Evolutionary conservation across 2,113 vertebrate species (phyloP).

Genomic region (Ammodytes dubius): DNA sequence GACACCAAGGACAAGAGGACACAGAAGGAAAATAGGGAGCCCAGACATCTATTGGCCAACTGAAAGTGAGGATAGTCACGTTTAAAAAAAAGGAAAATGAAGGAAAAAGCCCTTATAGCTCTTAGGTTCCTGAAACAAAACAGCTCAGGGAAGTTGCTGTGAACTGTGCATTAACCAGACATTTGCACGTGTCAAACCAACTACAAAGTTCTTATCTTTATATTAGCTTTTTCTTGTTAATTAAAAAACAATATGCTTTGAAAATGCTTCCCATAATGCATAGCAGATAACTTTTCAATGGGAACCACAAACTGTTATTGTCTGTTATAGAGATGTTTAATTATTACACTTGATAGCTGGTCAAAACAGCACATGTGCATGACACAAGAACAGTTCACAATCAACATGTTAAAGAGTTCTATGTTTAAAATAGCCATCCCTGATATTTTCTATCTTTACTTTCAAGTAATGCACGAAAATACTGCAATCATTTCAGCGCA

Average conservation of each 20-base stretch:
- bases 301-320: background rate
- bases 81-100: slow-evolving; percentile 7
- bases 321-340: background rate
- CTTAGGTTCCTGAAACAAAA: background rate
- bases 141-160: background rate
- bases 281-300: too few species aligned
- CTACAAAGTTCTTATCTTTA: background rate
- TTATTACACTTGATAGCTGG: background rate
- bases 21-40: background rate
- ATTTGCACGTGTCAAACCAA: background rate
- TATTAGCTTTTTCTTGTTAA: background rate
- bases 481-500: background rate
- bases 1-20: slow-evolving; percentile 33
- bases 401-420: background rate
- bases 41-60: background rate
- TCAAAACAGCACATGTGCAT: slow-evolving; percentile 1
- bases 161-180: background rate
- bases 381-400: background rate
- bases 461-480: background rate
- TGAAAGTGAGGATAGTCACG: background rate
- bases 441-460: background rate
- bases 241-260: background rate
- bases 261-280: background rate
- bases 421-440: background rate
- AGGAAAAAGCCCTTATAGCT: background rate